Percentiles rank a stretch among this genome's conserved stretches.
These are phyloP conservation scores for Pimephales promelas DNA, from an alignment of 2,113 vertebrate genomes.

Conservation along the genomic window DNA sequence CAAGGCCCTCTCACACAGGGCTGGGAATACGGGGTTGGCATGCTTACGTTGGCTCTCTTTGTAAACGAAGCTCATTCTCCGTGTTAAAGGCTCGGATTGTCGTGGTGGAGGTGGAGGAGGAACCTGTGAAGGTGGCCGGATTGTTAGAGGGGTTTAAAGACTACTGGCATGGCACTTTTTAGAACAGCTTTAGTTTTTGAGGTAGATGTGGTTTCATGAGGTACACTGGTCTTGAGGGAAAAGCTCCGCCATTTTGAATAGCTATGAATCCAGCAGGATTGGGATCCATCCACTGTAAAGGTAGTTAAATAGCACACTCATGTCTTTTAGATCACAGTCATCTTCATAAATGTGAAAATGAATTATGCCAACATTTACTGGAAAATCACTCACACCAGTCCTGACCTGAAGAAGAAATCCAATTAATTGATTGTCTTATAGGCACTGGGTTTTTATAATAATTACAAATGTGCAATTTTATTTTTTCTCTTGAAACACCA, in stretches of 20 bases:
- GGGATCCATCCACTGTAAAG: conserved; percentile 8
- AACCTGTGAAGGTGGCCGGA: conserved; percentile 67
- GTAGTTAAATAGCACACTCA: neutral
- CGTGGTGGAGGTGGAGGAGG: conserved; percentile 75
- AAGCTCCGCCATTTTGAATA: neutral
- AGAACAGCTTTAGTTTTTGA: conserved; percentile 49
- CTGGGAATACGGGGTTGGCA: conserved; percentile 45
- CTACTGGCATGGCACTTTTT: neutral
- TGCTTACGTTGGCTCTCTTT: conserved; percentile 83
- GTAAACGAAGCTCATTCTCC: conserved; percentile 75
- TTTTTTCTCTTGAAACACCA: conserved; percentile 42
- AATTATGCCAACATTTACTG: conserved; percentile 3
- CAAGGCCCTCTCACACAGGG: conserved; percentile 25
- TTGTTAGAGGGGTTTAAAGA: conserved; percentile 59
- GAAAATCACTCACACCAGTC: conserved; percentile 6
- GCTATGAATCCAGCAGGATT: neutral
- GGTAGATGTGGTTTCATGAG: neutral
- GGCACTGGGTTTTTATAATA: conserved; percentile 58
- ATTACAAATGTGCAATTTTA: conserved; percentile 61
- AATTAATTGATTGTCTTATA: conserved; percentile 58
- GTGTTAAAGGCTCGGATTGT: conserved; percentile 72
- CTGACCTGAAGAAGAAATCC: conserved; percentile 51
- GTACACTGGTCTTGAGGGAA: neutral
- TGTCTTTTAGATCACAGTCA: neutral
- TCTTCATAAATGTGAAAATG: neutral